Conservation (phyloP, 1,140 invertebrate genomes). For the Drosophila seguyi region DNA sequence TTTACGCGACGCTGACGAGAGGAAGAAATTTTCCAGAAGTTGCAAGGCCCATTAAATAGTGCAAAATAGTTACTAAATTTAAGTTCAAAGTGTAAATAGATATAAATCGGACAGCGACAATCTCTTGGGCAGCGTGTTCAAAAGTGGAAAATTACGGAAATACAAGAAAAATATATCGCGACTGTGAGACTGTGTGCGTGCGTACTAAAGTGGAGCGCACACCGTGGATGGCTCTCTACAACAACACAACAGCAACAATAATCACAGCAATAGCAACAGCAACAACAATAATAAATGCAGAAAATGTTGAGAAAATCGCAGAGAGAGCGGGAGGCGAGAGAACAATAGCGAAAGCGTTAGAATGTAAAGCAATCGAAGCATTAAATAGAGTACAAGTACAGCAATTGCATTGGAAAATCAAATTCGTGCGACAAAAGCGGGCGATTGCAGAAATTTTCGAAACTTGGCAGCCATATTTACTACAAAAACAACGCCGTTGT, state of each 20-base stretch:
- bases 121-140: slow-evolving; percentile 4
- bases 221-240: slow-evolving; percentile 78
- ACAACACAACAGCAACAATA: slow-evolving; percentile 49
- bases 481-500: slow-evolving; percentile 64
- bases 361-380: slow-evolving; percentile 46
- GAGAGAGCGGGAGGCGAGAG: slow-evolving; percentile 41
- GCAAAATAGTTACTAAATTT: slow-evolving; percentile 67
- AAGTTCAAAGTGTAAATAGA: slow-evolving; percentile 64
- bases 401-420: slow-evolving; percentile 79
- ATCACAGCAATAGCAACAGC: slow-evolving; percentile 46
- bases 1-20: slow-evolving; percentile 57
- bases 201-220: slow-evolving; percentile 67
- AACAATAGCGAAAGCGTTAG: slow-evolving; percentile 49
- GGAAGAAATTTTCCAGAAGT: slow-evolving; percentile 64
- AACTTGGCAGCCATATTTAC: slow-evolving; percentile 79
- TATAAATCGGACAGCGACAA: slow-evolving; percentile 21
- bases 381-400: slow-evolving; percentile 55
- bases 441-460: slow-evolving; percentile 51
- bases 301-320: slow-evolving; percentile 49
- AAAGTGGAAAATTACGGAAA: slow-evolving; percentile 74
- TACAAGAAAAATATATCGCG: slow-evolving; percentile 38
- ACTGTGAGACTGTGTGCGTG: slow-evolving; percentile 69
- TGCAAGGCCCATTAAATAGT: slow-evolving; percentile 57
- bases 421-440: slow-evolving; percentile 71
- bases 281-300: slow-evolving; percentile 48